Base-by-base conservation (phyloP, 2,888 invertebrate genomes). In the Platycnemis pennipes region DNA sequence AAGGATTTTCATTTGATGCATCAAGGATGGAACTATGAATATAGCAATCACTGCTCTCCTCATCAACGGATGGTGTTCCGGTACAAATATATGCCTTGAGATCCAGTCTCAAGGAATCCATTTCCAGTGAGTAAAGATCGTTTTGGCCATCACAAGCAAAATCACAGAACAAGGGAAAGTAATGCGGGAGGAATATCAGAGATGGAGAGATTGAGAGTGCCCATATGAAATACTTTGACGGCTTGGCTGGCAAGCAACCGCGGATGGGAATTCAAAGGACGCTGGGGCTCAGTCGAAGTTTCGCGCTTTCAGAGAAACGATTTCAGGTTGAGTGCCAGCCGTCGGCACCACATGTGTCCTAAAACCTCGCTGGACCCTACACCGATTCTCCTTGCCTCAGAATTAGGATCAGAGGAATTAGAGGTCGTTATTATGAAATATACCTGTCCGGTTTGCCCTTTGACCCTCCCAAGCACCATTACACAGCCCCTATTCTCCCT, bases 361-460 rank as follows among this genome's bases (percentile, higher is more conserved):
- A 49, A 37, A 53, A 42, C 56, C 19, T n/a, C 53, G n/a, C 31
- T 19, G 89, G 19, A 16, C 44, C 19, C 87, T 13, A 16, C 11
- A 13, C 46, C 63, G 5, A 26, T 26, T n/a, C 26, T 26, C 63
- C 69, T 22, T n/a, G 11, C 45, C 44, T 37, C 44, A 13, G 11
- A 46, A 44, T 46, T 26, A 87, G 44, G 46, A 44, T 46, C 87
- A 44, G 87, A 44, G 87, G 87, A n/a, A n/a, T n/a, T n/a, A n/a
- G n/a, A n/a, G 22, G 42, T 56, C 91, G 91, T 91, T 63, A 69
- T 69, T 91, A 91, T 91, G 91, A 91, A 91, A 91, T 91, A 91
- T 91, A 91, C 91, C 91, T 91, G 91, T 91, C 63, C 63, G 26
- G 91, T 44, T 26, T 19, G 42, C 63, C 63, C 63, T 91, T 91